Evolutionary conservation across 2,888 invertebrate genomes (phyloP).

Genomic region (Apamea monoglypha): DNA sequence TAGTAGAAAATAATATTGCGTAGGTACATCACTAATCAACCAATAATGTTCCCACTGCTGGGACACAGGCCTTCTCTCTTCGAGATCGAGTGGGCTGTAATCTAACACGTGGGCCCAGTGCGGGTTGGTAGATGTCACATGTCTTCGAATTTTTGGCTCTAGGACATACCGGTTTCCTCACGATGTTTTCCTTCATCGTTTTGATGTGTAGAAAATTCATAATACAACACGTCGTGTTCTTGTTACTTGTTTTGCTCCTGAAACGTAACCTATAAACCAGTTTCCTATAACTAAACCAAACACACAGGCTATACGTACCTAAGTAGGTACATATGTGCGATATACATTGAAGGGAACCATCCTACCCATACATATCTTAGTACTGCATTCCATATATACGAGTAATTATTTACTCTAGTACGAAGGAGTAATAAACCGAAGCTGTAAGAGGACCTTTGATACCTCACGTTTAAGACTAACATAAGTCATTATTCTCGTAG

Average conservation of each 20-base stretch:
- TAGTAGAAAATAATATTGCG: neutral
- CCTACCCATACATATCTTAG: neutral
- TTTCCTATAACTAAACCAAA: no score
- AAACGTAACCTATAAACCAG: neutral
- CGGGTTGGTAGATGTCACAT: neutral
- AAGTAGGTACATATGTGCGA: neutral
- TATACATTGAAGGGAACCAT: neutral
- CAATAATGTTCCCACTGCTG: neutral
- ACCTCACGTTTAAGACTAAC: constrained; percentile 15
- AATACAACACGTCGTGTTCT: neutral
- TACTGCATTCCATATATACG: constrained; percentile 5
- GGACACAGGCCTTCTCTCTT: neutral
- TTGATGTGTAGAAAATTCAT: neutral
- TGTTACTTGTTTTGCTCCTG: neutral
- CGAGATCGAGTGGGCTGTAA: neutral
- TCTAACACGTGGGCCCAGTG: neutral
- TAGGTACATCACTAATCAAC: neutral
- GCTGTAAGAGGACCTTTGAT: constrained; percentile 13
- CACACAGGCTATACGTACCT: neutral
- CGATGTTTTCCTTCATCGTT: neutral
- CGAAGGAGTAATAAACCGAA: neutral
- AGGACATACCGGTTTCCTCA: neutral
- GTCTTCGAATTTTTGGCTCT: neutral
- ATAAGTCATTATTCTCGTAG: constrained; percentile 25
- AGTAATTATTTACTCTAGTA: neutral